phyloP scores from a whole-genome alignment of 2,113 vertebrate species.

The Ochotona curzoniae region DNA sequence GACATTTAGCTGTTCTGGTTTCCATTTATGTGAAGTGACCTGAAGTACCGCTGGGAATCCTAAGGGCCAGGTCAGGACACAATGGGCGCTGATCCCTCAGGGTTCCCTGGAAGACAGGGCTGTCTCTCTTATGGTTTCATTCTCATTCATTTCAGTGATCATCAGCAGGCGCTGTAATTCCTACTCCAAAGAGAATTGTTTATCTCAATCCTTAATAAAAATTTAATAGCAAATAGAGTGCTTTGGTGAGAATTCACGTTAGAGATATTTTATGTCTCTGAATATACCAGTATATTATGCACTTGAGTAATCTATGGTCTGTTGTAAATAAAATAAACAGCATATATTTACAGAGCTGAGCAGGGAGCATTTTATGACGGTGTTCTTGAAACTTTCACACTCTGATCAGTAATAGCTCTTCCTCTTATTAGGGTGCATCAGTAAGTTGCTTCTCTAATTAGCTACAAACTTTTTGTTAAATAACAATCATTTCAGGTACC shows the following conservation, averaged over 20 bases:
- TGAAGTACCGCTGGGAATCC: conserved; percentile 50
- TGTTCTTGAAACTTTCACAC: conserved; percentile 63
- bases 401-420: conserved; percentile 71
- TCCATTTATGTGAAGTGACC: conserved; percentile 73
- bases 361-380: conserved; percentile 66
- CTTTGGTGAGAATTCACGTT: conserved; percentile 48
- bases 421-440: conserved; percentile 70
- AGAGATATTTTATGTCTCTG: conserved; percentile 69
- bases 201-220: conserved; percentile 73
- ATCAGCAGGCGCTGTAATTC: conserved; percentile 59
- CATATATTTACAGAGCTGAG: conserved; percentile 75
- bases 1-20: conserved; percentile 64
- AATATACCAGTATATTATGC: conserved; percentile 50
- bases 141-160: conserved; percentile 57
- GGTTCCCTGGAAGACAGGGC: conserved; percentile 36
- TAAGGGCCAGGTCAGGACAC: conserved; percentile 62
- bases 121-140: conserved; percentile 32
- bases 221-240: conserved; percentile 71
- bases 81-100: background rate
- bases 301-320: conserved; percentile 69
- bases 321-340: conserved; percentile 74
- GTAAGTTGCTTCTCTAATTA: conserved; percentile 72
- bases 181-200: conserved; percentile 61
- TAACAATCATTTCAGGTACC: conserved; percentile 69
- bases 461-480: conserved; percentile 71